These are phyloP conservation scores for Periphyllus acericola DNA, from an alignment of 2,888 invertebrate genomes.

Conservation along the genomic window DNA sequence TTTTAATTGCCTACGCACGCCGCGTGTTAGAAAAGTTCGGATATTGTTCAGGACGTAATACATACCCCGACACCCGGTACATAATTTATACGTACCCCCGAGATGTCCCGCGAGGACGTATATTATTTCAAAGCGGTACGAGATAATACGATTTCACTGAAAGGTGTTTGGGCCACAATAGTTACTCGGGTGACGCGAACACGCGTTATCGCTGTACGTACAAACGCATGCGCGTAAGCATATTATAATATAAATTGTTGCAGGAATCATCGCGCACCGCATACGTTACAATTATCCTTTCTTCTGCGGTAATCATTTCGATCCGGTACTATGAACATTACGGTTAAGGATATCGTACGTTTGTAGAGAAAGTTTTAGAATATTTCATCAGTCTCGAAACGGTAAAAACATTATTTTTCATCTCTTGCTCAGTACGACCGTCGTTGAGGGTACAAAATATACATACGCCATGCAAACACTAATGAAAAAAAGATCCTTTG, in stretches of 20 bases:
- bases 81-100: not conserved
- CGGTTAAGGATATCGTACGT: too few species aligned
- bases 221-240: too few species aligned
- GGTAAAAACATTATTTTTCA: not conserved
- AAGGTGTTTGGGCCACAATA: not conserved
- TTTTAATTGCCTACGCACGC: not conserved
- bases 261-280: too few species aligned
- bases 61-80: too few species aligned
- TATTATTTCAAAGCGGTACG: not conserved
- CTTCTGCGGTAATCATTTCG: too few species aligned
- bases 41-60: not conserved
- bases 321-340: too few species aligned
- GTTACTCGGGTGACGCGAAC: not conserved
- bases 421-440: not conserved
- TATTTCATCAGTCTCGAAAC: not conserved
- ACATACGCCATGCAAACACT: not conserved
- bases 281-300: too few species aligned
- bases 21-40: not conserved
- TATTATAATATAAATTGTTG: too few species aligned
- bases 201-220: too few species aligned
- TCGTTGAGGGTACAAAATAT: not conserved
- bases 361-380: too few species aligned
- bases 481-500: not conserved
- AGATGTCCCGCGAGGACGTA: not conserved
- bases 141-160: not conserved